Evolutionary conservation across 2,113 vertebrate species (phyloP).

Genomic region (Antechinus flavipes): DNA sequence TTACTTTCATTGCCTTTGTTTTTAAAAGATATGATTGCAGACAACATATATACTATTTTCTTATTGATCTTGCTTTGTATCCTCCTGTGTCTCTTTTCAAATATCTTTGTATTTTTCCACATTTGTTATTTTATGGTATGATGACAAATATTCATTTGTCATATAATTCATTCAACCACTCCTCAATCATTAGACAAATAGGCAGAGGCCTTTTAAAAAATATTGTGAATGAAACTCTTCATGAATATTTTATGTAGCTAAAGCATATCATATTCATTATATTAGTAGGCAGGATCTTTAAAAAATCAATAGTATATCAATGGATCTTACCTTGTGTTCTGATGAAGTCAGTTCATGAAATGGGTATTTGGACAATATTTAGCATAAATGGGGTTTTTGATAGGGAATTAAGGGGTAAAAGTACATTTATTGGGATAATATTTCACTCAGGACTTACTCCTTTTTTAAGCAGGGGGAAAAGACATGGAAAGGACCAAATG

Average conservation of each 20-base stretch:
- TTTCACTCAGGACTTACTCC: background rate
- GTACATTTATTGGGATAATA: background rate
- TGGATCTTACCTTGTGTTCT: background rate
- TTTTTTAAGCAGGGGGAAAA: background rate
- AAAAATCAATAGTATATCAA: background rate
- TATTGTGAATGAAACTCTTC: background rate
- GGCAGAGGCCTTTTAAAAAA: background rate
- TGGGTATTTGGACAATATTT: background rate
- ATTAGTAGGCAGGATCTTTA: background rate
- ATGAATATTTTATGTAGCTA: background rate
- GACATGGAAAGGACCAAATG: background rate
- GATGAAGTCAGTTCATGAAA: background rate
- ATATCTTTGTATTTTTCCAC: background rate
- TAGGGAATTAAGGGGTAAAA: background rate
- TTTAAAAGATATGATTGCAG: background rate
- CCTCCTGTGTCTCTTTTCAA: background rate
- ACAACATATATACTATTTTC: background rate
- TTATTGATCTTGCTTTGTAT: background rate
- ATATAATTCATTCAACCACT: background rate
- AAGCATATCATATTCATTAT: background rate
- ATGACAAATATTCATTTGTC: background rate
- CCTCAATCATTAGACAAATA: background rate
- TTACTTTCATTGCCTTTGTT: background rate
- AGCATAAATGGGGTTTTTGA: background rate
- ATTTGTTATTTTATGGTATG: background rate